A percentile compares a stretch with the other conserved stretches of the same genome.
Evolutionary conservation across 2,113 vertebrate genomes (phyloP).

Genomic region (Mesitornis unicolor): DNA sequence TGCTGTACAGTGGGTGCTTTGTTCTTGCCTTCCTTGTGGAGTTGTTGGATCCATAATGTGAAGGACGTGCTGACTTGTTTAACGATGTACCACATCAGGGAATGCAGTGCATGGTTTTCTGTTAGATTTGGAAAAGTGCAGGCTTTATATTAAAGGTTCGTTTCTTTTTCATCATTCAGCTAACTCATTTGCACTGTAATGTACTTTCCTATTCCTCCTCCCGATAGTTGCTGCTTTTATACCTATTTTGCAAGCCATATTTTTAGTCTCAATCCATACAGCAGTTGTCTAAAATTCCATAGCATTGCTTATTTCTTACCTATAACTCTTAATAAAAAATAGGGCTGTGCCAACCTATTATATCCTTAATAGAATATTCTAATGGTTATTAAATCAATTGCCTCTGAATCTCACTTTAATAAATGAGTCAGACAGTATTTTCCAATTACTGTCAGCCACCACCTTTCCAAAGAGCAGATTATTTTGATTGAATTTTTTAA

Average conservation of each 20-base stretch:
- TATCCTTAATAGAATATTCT: constrained; percentile 80
- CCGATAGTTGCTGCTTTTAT: constrained; percentile 17
- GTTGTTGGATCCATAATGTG: constrained; percentile 10
- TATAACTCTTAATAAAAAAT: constrained; percentile 76
- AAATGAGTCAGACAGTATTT: constrained; percentile 81
- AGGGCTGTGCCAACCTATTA: constrained; percentile 70
- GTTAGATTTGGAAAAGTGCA: constrained; percentile 8
- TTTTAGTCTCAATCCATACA: constrained; percentile 36
- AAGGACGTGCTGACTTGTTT: constrained; percentile 46
- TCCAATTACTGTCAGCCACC: constrained; percentile 78
- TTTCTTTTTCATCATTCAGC: constrained; percentile 29
- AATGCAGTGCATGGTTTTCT: not conserved
- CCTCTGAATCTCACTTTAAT: constrained; percentile 80
- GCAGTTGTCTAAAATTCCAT: constrained; percentile 38
- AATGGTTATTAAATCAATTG: constrained; percentile 82
- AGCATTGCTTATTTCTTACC: constrained; percentile 60
- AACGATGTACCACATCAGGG: not conserved
- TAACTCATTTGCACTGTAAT: constrained; percentile 20
- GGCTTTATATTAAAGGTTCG: not conserved
- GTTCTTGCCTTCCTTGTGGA: not conserved
- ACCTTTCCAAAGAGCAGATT: constrained; percentile 76
- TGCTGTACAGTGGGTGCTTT: not conserved
- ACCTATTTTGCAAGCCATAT: constrained; percentile 29
- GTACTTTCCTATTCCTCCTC: constrained; percentile 4
- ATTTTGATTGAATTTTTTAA: constrained; percentile 76